Evolutionary conservation across 2,113 vertebrate species (phyloP).

Genomic region (Anser cygnoides): DNA sequence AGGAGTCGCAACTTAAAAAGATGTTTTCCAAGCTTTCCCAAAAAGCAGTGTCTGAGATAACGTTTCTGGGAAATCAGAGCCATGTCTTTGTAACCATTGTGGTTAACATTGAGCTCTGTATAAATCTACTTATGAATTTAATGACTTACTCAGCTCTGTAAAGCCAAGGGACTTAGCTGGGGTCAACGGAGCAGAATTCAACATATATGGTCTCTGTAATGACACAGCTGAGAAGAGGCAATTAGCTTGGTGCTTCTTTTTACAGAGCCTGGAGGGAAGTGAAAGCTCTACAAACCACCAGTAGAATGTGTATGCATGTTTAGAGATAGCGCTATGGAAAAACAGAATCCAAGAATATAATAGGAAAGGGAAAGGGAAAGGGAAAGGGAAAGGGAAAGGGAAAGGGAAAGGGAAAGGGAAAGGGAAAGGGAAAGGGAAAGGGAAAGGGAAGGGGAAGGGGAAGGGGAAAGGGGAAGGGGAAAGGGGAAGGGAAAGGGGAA

Average conservation of each 20-base stretch:
- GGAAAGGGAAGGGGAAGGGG: too few species aligned
- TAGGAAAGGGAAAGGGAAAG: too few species aligned
- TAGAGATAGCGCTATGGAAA: background rate
- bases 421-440: too few species aligned
- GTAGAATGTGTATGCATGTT: fast-evolving
- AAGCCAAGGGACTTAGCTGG: background rate
- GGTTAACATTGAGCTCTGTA: background rate
- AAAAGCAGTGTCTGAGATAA: background rate
- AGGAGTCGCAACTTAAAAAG: background rate
- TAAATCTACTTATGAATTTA: background rate
- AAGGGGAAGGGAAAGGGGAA: too few species aligned
- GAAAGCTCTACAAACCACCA: background rate
- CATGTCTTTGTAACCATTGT: background rate
- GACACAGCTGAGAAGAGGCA: fast-evolving
- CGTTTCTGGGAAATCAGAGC: background rate
- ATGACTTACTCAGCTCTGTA: background rate
- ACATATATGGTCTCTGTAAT: background rate
- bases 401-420: too few species aligned
- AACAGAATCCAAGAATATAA: background rate
- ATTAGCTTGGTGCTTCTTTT: background rate
- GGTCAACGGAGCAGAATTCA: background rate
- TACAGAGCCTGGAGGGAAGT: background rate
- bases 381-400: too few species aligned
- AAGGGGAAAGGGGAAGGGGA: too few species aligned
- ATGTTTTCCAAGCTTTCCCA: background rate